phyloP scores from a whole-genome alignment of 2,113 vertebrate genomes.

The Micronycteris hirsuta region DNA sequence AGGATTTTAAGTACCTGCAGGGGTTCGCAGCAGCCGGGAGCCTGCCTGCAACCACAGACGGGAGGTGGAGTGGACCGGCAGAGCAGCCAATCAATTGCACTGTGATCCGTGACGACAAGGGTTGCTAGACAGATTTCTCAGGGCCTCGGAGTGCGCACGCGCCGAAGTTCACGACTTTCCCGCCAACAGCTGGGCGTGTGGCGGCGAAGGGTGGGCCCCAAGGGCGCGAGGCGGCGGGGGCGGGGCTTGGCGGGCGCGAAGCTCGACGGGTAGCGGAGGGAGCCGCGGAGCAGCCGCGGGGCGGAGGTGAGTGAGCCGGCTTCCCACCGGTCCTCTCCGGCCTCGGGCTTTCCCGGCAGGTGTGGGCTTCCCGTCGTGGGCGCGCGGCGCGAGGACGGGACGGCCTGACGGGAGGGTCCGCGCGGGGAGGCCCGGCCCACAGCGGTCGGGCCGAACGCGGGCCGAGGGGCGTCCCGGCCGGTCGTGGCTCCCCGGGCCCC shows the following conservation, averaged over 20 bases:
- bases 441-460: background rate
- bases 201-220: background rate
- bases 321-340: background rate
- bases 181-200: background rate
- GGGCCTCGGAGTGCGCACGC: background rate
- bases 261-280: fast-evolving
- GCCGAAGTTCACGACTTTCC: background rate
- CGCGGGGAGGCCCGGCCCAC: background rate
- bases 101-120: background rate
- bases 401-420: background rate
- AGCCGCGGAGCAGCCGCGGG: fast-evolving
- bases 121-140: background rate
- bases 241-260: background rate
- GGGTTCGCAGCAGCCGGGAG: background rate
- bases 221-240: background rate
- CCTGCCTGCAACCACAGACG: fast-evolving
- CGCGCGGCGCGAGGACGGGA: background rate
- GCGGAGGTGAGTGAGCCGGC: background rate
- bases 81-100: background rate
- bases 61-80: background rate
- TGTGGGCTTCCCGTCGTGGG: background rate
- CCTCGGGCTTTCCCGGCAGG: background rate
- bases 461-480: background rate
- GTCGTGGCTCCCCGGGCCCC: background rate
- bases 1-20: background rate